These are phyloP conservation scores for Petrolisthes cinctipes DNA, from an alignment of 2,888 invertebrate genomes.

Conservation along the genomic window DNA sequence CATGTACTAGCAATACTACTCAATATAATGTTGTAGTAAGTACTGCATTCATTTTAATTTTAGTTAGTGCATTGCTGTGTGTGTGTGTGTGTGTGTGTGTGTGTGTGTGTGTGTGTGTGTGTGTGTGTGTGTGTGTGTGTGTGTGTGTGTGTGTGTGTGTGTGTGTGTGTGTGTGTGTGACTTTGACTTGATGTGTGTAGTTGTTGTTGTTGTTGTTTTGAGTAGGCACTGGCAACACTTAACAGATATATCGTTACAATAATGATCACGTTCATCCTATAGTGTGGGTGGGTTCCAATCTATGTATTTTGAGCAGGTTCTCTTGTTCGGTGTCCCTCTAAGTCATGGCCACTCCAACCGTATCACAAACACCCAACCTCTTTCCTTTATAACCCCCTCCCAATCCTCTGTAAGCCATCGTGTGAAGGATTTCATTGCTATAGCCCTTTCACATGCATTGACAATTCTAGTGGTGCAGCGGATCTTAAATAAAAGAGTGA, in stretches of 20 bases:
- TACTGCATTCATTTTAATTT: not conserved
- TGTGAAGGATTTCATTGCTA: too few species aligned
- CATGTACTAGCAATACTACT: not conserved
- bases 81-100: slow-evolving; percentile 4
- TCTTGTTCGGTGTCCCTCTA: too few species aligned
- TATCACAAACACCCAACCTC: too few species aligned
- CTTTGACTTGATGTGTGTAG: not conserved
- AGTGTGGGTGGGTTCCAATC: too few species aligned
- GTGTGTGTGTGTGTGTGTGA: slow-evolving; percentile 3
- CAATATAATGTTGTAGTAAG: not conserved
- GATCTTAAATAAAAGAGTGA: too few species aligned
- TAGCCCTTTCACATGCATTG: too few species aligned
- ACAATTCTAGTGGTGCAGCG: too few species aligned
- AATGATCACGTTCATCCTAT: too few species aligned
- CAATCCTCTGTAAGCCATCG: too few species aligned
- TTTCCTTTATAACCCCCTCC: too few species aligned
- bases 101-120: not conserved
- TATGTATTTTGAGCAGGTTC: too few species aligned
- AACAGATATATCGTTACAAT: not conserved
- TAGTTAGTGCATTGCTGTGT: not conserved
- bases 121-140: not conserved
- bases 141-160: not conserved
- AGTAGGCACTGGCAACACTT: not conserved
- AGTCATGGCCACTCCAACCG: too few species aligned
- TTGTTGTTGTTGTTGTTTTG: not conserved